Percentiles rank a stretch among this genome's conserved stretches.
These are phyloP conservation scores for Apodemia duryi DNA, from an alignment of 2,888 invertebrate species.

Conservation along the genomic window DNA sequence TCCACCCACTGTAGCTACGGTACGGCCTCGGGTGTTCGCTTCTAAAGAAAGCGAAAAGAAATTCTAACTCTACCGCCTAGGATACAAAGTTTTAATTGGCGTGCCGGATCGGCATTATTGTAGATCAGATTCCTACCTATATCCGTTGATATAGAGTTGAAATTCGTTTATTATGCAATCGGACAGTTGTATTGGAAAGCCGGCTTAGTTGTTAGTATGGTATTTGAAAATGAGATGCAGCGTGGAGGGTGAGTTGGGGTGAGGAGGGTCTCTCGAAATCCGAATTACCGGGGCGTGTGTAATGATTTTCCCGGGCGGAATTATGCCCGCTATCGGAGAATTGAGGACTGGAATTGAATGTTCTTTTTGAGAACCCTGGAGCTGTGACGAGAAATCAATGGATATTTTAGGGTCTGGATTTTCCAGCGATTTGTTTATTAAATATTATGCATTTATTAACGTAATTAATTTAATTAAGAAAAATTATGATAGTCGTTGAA, in stretches of 20 bases:
- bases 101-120: slow-evolving; percentile 34
- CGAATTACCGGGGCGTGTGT: slow-evolving; percentile 77
- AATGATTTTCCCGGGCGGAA: slow-evolving; percentile 77
- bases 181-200: slow-evolving; percentile 49
- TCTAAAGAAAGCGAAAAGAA: slow-evolving; percentile 55
- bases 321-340: slow-evolving; percentile 70
- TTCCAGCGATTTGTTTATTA: slow-evolving; percentile 10
- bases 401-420: slow-evolving; percentile 12
- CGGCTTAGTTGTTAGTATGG: slow-evolving; percentile 56
- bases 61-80: slow-evolving; percentile 60
- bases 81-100: slow-evolving; percentile 64
- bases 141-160: slow-evolving; percentile 45
- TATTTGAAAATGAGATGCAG: slow-evolving; percentile 79
- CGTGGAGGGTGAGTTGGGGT: slow-evolving; percentile 43
- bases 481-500: no score
- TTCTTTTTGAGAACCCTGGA: slow-evolving; percentile 41
- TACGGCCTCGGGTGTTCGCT: slow-evolving; percentile 37
- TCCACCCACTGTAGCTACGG: slow-evolving; percentile 40
- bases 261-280: slow-evolving; percentile 64
- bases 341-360: slow-evolving; percentile 50
- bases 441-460: not conserved
- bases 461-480: not conserved
- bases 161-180: slow-evolving; percentile 42
- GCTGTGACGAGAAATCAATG: slow-evolving; percentile 15
- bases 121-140: slow-evolving; percentile 44